Conservation (phyloP, 1,140 invertebrate genomes). For the Lordiphosa mommai region DNA sequence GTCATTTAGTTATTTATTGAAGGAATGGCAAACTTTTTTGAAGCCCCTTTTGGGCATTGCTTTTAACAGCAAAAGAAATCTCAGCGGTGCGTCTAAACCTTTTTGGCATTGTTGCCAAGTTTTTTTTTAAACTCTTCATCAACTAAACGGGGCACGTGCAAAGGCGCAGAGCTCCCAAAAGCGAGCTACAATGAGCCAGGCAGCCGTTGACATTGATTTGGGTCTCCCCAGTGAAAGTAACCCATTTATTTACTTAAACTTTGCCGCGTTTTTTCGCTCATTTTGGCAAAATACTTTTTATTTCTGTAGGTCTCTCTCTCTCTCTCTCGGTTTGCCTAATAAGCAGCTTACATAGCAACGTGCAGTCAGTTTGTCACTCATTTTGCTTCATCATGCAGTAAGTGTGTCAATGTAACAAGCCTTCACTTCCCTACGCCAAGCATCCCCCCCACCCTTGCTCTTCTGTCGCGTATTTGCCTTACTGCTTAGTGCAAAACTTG, state of each 20-base stretch:
- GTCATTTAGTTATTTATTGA: slow-evolving; percentile 67
- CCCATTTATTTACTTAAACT: slow-evolving; percentile 70
- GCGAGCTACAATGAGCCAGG: slow-evolving; percentile 3
- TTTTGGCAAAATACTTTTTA: slow-evolving; percentile 4
- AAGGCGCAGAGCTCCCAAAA: background rate
- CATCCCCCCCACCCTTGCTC: background rate
- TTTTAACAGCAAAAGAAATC: slow-evolving; percentile 38
- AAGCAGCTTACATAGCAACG: slow-evolving; percentile 58
- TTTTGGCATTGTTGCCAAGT: slow-evolving; percentile 48
- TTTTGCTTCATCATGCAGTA: slow-evolving; percentile 75
- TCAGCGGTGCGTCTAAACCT: slow-evolving; percentile 58
- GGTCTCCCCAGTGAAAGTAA: slow-evolving; percentile 60
- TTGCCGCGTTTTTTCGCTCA: slow-evolving; percentile 31
- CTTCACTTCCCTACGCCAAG: background rate
- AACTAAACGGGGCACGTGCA: background rate
- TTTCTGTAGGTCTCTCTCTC: background rate
- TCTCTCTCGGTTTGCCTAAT: slow-evolving; percentile 48
- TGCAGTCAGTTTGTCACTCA: slow-evolving; percentile 74
- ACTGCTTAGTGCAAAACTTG: slow-evolving; percentile 74
- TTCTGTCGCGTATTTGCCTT: slow-evolving; percentile 52
- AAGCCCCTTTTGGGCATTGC: slow-evolving; percentile 4
- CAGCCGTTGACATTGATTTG: slow-evolving; percentile 68
- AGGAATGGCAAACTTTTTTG: slow-evolving; percentile 41
- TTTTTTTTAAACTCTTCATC: slow-evolving; percentile 30
- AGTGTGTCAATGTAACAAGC: slow-evolving; percentile 70